Conservation (phyloP, 2,113 vertebrate genomes). For the Orthonyx spaldingii region DNA sequence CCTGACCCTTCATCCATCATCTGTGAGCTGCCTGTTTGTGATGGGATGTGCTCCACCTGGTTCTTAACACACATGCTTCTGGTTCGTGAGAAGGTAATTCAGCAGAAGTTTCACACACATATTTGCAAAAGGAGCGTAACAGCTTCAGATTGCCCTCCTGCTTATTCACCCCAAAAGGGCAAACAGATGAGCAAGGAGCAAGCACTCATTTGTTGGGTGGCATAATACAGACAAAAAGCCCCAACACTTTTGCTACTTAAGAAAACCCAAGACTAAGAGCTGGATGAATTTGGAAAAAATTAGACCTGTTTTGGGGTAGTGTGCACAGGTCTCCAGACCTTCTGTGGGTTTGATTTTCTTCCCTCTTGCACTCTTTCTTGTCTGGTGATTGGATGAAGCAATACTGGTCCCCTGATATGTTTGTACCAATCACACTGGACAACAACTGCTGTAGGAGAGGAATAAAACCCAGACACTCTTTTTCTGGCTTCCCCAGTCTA, state of each 20-base stretch:
- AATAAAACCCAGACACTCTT: background rate
- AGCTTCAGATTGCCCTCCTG: background rate
- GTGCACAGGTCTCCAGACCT: background rate
- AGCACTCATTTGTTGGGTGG: background rate
- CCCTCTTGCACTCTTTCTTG: background rate
- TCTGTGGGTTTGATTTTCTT: background rate
- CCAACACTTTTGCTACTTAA: background rate
- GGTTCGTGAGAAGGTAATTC: background rate
- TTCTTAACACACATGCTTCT: background rate
- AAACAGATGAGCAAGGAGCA: background rate
- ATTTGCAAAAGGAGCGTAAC: background rate
- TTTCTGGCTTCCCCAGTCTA: background rate
- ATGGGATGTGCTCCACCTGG: background rate
- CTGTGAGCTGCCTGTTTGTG: background rate
- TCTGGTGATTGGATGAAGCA: background rate
- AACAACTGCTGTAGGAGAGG: background rate
- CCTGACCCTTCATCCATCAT: background rate
- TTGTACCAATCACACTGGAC: background rate
- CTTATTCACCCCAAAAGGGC: background rate
- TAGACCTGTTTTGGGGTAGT: background rate
- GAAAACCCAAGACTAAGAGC: background rate
- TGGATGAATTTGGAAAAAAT: background rate
- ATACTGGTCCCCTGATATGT: background rate
- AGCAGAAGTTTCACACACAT: background rate
- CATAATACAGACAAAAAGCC: background rate